phyloP scores from a whole-genome alignment of 2,888 invertebrate species.

The Campaea margaritaria region DNA sequence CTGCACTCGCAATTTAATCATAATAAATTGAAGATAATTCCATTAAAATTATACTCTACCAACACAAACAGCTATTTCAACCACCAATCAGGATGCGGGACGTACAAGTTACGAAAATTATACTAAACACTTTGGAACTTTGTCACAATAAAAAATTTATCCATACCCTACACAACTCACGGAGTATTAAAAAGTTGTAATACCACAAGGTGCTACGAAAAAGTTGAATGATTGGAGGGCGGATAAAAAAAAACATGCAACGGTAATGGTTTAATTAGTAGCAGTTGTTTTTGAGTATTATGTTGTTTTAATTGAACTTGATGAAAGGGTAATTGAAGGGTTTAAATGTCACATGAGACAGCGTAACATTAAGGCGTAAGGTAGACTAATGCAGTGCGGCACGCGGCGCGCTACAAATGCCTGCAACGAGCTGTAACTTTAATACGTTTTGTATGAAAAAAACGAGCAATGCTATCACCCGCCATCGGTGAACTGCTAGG shows the following conservation, averaged over 20 bases:
- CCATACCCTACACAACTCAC: not conserved
- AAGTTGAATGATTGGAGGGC: conserved; percentile 17
- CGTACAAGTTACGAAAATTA: not conserved
- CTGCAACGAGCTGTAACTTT: no score
- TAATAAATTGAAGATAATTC: conserved; percentile 35
- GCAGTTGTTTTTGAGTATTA: conserved; percentile 16
- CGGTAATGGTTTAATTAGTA: conserved; percentile 26
- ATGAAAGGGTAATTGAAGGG: conserved; percentile 24
- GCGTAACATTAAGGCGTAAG: not conserved
- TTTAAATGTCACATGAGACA: conserved; percentile 4
- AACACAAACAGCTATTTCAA: conserved; percentile 17
- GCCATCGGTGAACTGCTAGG: no score
- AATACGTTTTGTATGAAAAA: no score
- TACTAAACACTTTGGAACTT: not conserved
- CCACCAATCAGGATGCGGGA: conserved; percentile 31
- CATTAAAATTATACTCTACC: conserved; percentile 37
- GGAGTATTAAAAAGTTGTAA: not conserved
- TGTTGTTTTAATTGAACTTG: conserved; percentile 32
- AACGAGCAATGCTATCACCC: no score
- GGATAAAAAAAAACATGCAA: conserved; percentile 25
- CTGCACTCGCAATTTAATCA: conserved; percentile 36
- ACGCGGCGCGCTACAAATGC: no score
- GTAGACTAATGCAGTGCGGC: no score
- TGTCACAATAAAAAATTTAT: not conserved
- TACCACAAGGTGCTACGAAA: not conserved